phyloP scores from a whole-genome alignment of 2,797 vertebrate genomes.

The Chaenodraco wilsoni region DNA sequence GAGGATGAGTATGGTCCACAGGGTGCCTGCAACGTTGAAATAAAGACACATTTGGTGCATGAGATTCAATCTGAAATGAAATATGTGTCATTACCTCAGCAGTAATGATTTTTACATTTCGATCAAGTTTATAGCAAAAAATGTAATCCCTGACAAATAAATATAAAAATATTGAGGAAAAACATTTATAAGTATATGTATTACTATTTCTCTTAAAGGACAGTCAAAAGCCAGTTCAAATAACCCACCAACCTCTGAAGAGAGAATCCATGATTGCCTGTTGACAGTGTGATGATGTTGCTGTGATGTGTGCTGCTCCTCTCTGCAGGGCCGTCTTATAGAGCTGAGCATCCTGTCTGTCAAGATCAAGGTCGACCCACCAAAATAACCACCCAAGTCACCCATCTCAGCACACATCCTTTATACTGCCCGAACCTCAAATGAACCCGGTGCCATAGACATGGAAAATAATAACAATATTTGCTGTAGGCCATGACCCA shows the following conservation, averaged over 20 bases:
- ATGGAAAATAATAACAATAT: neutral
- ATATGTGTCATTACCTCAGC: neutral
- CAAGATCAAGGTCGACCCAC: neutral
- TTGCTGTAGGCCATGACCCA: neutral
- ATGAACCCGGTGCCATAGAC: fast-evolving
- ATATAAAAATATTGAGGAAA: neutral
- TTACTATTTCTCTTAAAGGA: neutral
- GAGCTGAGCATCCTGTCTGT: conserved; percentile 9
- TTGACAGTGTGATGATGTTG: conserved; percentile 6
- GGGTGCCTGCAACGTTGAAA: conserved; percentile 51
- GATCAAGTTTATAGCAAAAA: neutral
- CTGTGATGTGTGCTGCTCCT: conserved; percentile 10
- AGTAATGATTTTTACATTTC: neutral
- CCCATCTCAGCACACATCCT: conserved; percentile 1
- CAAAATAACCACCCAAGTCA: conserved; percentile 11
- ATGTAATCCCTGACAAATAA: neutral
- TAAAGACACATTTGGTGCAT: neutral
- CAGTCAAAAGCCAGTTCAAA: neutral
- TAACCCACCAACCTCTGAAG: conserved; percentile 65
- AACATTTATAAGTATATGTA: neutral
- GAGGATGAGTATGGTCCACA: conserved; percentile 61
- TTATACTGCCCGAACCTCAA: conserved; percentile 1
- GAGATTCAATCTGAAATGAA: neutral
- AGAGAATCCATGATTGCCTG: conserved; percentile 47
- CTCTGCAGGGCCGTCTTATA: neutral